These are phyloP conservation scores for Phymatocera aterrima DNA, from an alignment of 2,888 invertebrate species.

Conservation along the genomic window DNA sequence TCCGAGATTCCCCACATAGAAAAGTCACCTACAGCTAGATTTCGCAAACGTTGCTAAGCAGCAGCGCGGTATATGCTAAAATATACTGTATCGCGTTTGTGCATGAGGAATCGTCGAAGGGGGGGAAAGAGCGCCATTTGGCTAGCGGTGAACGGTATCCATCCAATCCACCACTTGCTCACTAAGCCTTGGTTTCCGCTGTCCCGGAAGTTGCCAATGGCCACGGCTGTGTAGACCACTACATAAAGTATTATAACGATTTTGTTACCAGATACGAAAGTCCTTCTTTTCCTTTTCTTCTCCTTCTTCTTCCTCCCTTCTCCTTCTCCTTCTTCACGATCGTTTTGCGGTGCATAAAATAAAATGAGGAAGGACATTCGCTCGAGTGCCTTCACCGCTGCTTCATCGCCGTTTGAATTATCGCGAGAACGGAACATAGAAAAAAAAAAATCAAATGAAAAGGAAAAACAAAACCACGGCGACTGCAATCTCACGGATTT, in stretches of 20 bases:
- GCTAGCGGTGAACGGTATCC: slow-evolving; percentile 17
- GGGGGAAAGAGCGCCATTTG: neutral
- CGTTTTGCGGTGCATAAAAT: too few species aligned
- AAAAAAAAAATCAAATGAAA: too few species aligned
- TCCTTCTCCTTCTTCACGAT: too few species aligned
- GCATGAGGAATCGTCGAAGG: neutral
- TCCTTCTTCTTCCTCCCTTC: too few species aligned
- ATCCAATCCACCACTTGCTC: slow-evolving; percentile 18
- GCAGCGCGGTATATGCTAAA: neutral
- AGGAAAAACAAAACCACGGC: too few species aligned
- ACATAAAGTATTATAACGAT: neutral
- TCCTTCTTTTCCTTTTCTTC: neutral
- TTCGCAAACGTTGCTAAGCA: too few species aligned
- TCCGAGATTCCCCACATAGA: too few species aligned
- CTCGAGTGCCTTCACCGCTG: neutral
- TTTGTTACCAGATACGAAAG: neutral
- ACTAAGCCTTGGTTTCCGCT: slow-evolving; percentile 14
- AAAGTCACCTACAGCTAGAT: too few species aligned
- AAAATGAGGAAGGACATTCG: slow-evolving; percentile 9
- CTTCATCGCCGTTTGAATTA: neutral
- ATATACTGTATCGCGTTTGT: neutral
- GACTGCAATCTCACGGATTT: too few species aligned
- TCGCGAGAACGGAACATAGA: too few species aligned
- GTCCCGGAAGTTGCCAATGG: slow-evolving; percentile 18
- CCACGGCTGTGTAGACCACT: neutral